A percentile compares a stretch with the other conserved stretches of the same genome.
phyloP scores from a whole-genome alignment of 2,797 vertebrate genomes.

The Lerista edwardsae region DNA sequence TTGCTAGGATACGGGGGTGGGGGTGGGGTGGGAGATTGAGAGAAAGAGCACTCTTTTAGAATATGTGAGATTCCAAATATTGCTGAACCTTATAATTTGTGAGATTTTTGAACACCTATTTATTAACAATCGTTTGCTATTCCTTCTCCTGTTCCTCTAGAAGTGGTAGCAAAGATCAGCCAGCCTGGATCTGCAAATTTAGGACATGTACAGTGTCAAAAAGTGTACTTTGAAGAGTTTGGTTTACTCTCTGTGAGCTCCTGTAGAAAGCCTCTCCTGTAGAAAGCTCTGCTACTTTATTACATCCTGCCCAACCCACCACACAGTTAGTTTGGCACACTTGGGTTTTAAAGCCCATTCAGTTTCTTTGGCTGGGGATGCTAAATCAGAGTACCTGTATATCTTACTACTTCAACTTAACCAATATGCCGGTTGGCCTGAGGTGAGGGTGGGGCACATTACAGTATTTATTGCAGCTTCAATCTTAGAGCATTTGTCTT shows the following conservation, averaged over 20 bases:
- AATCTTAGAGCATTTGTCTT: slow-evolving; percentile 59
- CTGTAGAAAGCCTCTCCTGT: no score
- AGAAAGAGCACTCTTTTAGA: background rate
- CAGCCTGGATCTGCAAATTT: slow-evolving; percentile 1
- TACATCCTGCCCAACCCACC: background rate
- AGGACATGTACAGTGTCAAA: background rate
- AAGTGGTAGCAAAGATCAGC: slow-evolving; percentile 22
- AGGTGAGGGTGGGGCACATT: background rate
- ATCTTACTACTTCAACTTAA: background rate
- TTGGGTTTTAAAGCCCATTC: background rate
- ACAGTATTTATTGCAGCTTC: slow-evolving; percentile 47
- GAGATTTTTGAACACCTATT: slow-evolving; percentile 35
- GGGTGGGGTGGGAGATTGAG: background rate
- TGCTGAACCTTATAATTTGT: slow-evolving; percentile 43
- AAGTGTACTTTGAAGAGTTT: slow-evolving; percentile 9
- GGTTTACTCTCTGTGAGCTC: slow-evolving; percentile 35
- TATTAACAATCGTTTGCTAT: slow-evolving; percentile 41
- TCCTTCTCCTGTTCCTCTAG: slow-evolving; percentile 4
- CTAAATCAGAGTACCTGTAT: background rate
- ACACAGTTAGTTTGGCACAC: background rate
- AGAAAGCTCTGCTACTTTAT: slow-evolving; percentile 19
- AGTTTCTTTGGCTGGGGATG: background rate
- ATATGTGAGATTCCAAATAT: slow-evolving; percentile 29
- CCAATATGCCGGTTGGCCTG: background rate
- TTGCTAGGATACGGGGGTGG: no score